Conservation (phyloP, 2,797 vertebrate genomes). For the Rhadinocentrus ornatus region DNA sequence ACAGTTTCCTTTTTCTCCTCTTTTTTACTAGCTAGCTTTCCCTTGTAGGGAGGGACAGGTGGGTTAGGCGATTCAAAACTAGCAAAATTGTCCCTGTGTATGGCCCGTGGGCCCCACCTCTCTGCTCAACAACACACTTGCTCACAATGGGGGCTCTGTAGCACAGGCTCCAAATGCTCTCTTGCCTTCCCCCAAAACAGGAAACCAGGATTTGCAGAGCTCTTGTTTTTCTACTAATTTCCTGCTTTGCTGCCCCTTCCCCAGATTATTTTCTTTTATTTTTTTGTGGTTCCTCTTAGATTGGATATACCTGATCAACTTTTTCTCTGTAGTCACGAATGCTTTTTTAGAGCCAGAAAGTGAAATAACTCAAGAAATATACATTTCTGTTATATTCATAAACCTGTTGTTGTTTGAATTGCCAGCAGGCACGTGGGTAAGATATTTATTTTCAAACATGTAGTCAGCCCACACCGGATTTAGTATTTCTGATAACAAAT, state of each 20-base stretch:
- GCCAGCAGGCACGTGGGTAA: background rate
- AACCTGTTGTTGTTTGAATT: slow-evolving; percentile 11
- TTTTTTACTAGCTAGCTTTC: slow-evolving; percentile 78
- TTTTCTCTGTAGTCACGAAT: slow-evolving; percentile 46
- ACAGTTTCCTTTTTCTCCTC: slow-evolving; percentile 84
- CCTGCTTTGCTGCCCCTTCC: slow-evolving; percentile 85
- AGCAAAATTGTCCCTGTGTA: slow-evolving; percentile 75
- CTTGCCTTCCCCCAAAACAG: slow-evolving; percentile 83
- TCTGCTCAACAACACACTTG: slow-evolving; percentile 77
- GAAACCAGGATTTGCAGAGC: slow-evolving; percentile 83
- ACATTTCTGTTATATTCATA: slow-evolving; percentile 6
- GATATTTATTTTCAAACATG: slow-evolving; percentile 28
- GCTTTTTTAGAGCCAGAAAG: slow-evolving; percentile 9
- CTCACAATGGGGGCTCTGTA: slow-evolving; percentile 88
- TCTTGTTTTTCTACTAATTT: slow-evolving; percentile 87
- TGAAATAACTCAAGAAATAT: slow-evolving; percentile 4
- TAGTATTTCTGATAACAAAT: slow-evolving; percentile 16
- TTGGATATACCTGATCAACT: slow-evolving; percentile 72
- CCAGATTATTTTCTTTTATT: slow-evolving; percentile 84
- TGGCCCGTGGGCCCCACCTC: slow-evolving; percentile 75
- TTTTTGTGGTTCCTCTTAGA: slow-evolving; percentile 75
- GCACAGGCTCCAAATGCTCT: slow-evolving; percentile 75
- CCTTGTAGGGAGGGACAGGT: slow-evolving; percentile 76
- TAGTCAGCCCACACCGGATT: slow-evolving; percentile 13
- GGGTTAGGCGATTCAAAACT: slow-evolving; percentile 65